Percentiles rank a stretch among this genome's conserved stretches.
Conservation (phyloP, 2,888 invertebrate genomes). For the Dendrolimus pini region DNA sequence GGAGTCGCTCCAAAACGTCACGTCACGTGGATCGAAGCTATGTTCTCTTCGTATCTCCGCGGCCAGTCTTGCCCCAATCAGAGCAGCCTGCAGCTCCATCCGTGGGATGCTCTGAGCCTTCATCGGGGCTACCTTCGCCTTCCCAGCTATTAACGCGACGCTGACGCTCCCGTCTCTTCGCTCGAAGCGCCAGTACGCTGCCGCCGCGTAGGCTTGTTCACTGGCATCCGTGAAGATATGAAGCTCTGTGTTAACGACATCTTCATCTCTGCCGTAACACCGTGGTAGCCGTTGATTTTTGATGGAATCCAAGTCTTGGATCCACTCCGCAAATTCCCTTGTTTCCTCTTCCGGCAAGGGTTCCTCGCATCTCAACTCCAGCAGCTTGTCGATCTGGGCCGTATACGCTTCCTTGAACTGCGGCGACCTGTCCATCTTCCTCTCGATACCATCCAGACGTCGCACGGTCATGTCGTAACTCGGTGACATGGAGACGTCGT, state of each 20-base stretch:
- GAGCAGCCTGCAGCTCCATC: not conserved
- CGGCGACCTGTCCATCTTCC: slow-evolving; percentile 5
- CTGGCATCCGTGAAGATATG: not conserved
- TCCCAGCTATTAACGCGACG: not conserved
- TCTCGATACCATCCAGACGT: slow-evolving; percentile 6
- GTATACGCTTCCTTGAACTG: slow-evolving; percentile 5
- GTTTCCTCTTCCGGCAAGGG: not conserved
- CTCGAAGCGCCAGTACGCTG: not conserved
- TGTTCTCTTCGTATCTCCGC: not conserved
- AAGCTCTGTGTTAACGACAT: not conserved
- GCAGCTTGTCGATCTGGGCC: slow-evolving; percentile 5
- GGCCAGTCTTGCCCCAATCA: not conserved
- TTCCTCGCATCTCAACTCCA: not conserved
- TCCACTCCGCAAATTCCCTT: not conserved
- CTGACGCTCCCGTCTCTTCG: not conserved
- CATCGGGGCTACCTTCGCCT: slow-evolving; percentile 1
- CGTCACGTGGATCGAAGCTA: not conserved
- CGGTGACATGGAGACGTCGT: slow-evolving; percentile 6
- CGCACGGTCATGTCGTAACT: slow-evolving; percentile 4
- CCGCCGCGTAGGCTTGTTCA: not conserved
- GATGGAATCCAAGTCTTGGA: not conserved
- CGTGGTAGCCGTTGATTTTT: not conserved
- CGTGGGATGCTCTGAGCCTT: not conserved
- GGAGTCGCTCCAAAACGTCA: not conserved
- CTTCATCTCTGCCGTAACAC: not conserved